Conservation (phyloP, 2,797 vertebrate species). For the Chloroceryle amazona region DNA sequence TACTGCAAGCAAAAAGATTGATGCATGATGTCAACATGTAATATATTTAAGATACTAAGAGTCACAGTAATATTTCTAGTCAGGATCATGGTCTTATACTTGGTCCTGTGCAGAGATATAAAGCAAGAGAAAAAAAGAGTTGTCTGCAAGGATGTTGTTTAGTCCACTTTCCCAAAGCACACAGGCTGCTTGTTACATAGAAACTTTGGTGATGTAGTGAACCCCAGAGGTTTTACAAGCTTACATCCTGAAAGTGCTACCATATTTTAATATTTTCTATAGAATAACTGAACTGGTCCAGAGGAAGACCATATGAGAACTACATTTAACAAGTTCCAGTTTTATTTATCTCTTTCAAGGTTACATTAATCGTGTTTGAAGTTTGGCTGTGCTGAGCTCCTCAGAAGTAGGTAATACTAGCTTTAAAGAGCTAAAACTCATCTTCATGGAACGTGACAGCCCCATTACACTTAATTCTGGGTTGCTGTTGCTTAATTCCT, state of each 20-base stretch:
- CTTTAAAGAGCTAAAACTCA: conserved; percentile 8
- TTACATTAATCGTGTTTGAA: not conserved
- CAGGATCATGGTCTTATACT: not conserved
- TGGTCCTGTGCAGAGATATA: not conserved
- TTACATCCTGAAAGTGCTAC: not conserved
- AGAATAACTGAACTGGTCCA: not conserved
- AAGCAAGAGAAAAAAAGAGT: not conserved
- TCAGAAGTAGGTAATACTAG: not conserved
- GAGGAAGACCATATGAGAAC: not conserved
- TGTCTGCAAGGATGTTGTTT: not conserved
- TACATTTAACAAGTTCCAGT: not conserved
- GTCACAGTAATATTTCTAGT: not conserved
- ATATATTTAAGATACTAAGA: not conserved
- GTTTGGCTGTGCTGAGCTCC: not conserved
- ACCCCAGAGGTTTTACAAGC: not conserved
- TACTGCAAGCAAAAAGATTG: not conserved
- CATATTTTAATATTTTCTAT: not conserved
- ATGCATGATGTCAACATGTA: not conserved
- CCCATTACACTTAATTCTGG: not conserved
- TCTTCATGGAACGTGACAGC: not conserved
- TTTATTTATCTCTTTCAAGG: conserved; percentile 8
- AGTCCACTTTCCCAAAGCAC: not conserved
- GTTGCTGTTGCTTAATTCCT: not conserved
- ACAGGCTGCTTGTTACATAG: not conserved
- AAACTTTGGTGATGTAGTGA: not conserved